Conservation (phyloP, 2,888 invertebrate genomes). For the Lithophane leautieri region DNA sequence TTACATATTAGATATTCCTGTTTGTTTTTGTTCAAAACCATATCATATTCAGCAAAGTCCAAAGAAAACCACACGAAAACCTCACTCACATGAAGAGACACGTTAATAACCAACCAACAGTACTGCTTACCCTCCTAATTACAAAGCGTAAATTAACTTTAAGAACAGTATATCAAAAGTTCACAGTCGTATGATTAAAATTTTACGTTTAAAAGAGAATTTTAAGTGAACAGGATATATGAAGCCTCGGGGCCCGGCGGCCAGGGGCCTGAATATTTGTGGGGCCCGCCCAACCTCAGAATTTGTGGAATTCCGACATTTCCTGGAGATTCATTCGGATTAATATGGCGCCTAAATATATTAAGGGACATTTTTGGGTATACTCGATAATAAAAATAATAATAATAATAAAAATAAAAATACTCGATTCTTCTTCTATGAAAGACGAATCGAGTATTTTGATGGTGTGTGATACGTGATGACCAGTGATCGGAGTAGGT, state of each 20-base stretch:
- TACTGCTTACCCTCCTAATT: constrained; percentile 47
- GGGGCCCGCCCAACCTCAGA: constrained; percentile 52
- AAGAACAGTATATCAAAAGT: constrained; percentile 40
- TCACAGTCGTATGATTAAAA: constrained; percentile 51
- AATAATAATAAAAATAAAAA: too few relatives aligned
- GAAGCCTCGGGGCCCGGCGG: constrained; percentile 29
- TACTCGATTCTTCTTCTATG: too few relatives aligned
- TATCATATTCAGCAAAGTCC: constrained; percentile 32
- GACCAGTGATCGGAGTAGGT: too few relatives aligned
- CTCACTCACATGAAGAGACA: constrained; percentile 26
- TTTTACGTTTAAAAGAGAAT: constrained; percentile 56
- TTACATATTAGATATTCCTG: not conserved
- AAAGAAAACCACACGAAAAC: constrained; percentile 54
- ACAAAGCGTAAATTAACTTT: constrained; percentile 52
- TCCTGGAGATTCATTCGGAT: constrained; percentile 52
- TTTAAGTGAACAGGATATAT: constrained; percentile 57
- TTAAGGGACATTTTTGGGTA: constrained; percentile 51
- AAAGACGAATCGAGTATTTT: constrained; percentile 27
- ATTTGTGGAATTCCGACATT: constrained; percentile 57
- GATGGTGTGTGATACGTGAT: constrained; percentile 17
- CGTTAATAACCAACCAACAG: constrained; percentile 35
- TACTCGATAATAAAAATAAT: too few relatives aligned
- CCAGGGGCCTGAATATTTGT: constrained; percentile 61
- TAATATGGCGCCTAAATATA: constrained; percentile 51
- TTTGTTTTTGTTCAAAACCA: constrained; percentile 39